Evolutionary conservation across 1,140 invertebrate species (phyloP), one percentile per base, ranked within the genome.

Genomic region (Pomacea maculata): DNA sequence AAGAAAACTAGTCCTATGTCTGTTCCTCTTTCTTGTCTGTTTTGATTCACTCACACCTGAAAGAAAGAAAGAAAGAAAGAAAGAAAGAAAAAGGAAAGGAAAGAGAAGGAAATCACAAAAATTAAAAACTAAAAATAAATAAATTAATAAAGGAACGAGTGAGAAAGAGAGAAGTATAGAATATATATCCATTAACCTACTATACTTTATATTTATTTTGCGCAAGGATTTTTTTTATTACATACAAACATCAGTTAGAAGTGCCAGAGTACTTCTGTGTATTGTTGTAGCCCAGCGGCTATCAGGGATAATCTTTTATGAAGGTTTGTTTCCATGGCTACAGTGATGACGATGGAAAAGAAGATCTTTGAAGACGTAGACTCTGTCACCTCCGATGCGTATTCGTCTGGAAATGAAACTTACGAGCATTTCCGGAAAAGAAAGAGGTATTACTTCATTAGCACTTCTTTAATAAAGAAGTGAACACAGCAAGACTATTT

Each of bases 301-400:
- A 6, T 45, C 0, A 45, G 6, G 34, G 34, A 45, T 45, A 45
- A 45, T 45, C 34, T 45, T 45, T 45, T 45, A 45, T 45, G 34
- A 45, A 45, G 34, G 2, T 45, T 45, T 45, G 34, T 45, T 45
- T 45, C 34, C 57, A 11, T 61, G 57, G 54, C 81, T 82, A 45
- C 75, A 87, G 86, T 86, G 72, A 79, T 86, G 75, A 74, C 83
- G 75, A 83, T 86, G 29, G 86, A 84, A 78, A 85, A 82, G 80
- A 83, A 85, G 75, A 86, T 87, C 21, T 72, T 86, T 70, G 79
- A 85, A 70, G 75, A 78, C 65, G 65, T 86, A 14, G 85, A 87
- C 29, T 86, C 84, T 25, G 85, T 86, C 0, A 85, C 85, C 14
- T 86, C 85, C 68, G 85, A 86, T 25, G 86, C 80, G 6, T 64